phyloP scores from a whole-genome alignment of 2,113 vertebrate genomes.

The Rhodinocichla rosea region DNA sequence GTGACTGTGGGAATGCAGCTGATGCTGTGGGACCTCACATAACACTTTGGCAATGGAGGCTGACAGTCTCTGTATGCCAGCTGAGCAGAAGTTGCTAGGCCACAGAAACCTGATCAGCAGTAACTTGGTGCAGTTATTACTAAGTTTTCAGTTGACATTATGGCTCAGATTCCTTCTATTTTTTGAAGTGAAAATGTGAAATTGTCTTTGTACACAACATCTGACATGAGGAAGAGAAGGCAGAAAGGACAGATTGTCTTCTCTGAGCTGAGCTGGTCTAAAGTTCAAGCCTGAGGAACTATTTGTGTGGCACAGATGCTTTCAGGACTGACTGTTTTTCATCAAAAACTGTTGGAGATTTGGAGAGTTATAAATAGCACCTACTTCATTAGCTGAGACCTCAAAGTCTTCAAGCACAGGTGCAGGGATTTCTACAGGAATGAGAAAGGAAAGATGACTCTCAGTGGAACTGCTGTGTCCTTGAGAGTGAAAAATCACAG shows the following conservation, averaged over 20 bases:
- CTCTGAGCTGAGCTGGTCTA: background rate
- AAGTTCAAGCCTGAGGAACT: conserved; percentile 6
- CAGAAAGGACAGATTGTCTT: background rate
- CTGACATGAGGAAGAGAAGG: background rate
- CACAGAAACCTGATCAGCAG: background rate
- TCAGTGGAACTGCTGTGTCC: conserved; percentile 1
- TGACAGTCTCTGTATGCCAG: background rate
- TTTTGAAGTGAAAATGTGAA: background rate
- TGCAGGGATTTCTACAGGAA: conserved; percentile 41
- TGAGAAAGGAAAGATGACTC: conserved; percentile 28
- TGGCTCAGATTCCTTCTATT: background rate
- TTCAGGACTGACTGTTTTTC: conserved; percentile 25
- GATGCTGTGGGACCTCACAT: background rate
- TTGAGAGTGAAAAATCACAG: conserved; percentile 42
- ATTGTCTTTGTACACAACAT: background rate
- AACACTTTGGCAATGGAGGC: background rate
- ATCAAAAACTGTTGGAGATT: conserved; percentile 52
- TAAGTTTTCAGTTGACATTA: background rate
- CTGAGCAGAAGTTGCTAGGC: background rate
- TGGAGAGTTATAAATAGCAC: conserved; percentile 60
- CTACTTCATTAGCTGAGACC: conserved; percentile 5
- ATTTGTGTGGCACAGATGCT: conserved; percentile 43
- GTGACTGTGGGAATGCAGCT: background rate
- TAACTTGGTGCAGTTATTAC: background rate
- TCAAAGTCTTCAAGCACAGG: conserved; percentile 49